Evolutionary conservation across 2,888 invertebrate genomes (phyloP), one percentile per base, ranked within the genome.

Genomic region (Hoplodrina ambigua): DNA sequence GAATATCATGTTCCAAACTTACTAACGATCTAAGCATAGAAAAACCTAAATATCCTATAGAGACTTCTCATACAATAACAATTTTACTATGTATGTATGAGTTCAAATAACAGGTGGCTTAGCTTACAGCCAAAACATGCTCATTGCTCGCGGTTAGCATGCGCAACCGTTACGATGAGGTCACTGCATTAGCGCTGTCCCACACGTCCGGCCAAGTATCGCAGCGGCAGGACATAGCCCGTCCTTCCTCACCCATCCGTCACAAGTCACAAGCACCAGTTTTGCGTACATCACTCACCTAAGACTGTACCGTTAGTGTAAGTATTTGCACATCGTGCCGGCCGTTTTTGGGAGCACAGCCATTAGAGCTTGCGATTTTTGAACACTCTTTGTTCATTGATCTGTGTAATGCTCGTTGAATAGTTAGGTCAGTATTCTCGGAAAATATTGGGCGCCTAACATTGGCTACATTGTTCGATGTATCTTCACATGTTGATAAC

Each of bases 251-350:
- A 65, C 78, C 81, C 80, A 82, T 83, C 84, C 86, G 87, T 82
- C 78, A 66, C 71, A 49, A 67, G 87, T 82, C 79, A 66, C 71
- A 49, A 67, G 73, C 79, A 63, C 70, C 56, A 69, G 73, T 69
- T 59, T 70, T 44, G 54, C 62, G 50, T 56, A 55, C 86, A 86
- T 86, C 84, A 85, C 81, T 80, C 83, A 82, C 81, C 78, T 82
- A 54, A 66, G 68, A 78, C 73, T 69, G 75, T 88, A 88, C 93
- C 91, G 94, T 92, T 93, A 93, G 69, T 72, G 79, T n/a, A n/a
- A n/a, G n/a, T 90, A 91, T 92, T 92, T 91, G 90, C 90, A 86
- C 87, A 86, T 88, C 71, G 89, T 89, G 89, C 86, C 87, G 78
- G 59, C 63, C 73, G 62, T 62, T 71, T 78, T 82, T 78, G 30